Evolutionary conservation across 2,888 invertebrate species (phyloP).

Genomic region (Cryptops parisi): DNA sequence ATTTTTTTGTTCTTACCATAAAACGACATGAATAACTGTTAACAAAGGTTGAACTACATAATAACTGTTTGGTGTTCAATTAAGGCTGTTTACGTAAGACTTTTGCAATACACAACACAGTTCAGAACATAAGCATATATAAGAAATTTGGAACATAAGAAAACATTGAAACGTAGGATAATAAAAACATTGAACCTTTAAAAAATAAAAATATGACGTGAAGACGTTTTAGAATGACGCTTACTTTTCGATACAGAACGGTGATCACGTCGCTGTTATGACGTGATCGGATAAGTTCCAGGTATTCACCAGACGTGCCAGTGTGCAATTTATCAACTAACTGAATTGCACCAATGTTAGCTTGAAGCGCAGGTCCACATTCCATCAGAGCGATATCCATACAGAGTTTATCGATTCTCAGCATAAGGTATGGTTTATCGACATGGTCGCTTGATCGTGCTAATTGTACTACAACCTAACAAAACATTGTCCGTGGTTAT

Average conservation of each 20-base stretch:
- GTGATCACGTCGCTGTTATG: constrained; percentile 46
- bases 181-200: too few species aligned
- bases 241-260: constrained; percentile 58
- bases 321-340: constrained; percentile 63
- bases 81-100: too few species aligned
- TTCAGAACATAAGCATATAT: too few species aligned
- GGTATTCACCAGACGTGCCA: constrained; percentile 54
- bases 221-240: constrained; percentile 10
- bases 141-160: too few species aligned
- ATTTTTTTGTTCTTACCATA: neutral
- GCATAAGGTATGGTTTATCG: constrained; percentile 57
- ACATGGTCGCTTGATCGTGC: constrained; percentile 47
- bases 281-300: constrained; percentile 41
- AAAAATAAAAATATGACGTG: too few species aligned
- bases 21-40: too few species aligned
- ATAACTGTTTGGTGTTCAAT: too few species aligned
- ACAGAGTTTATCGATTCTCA: constrained; percentile 49
- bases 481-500: too few species aligned
- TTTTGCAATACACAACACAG: too few species aligned
- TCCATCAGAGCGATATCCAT: constrained; percentile 61
- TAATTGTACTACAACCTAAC: constrained; percentile 52
- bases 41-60: too few species aligned
- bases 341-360: constrained; percentile 47
- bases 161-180: too few species aligned
- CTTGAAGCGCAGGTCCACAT: constrained; percentile 60